Percentiles rank a stretch among this genome's conserved stretches.
These are phyloP conservation scores for Clupea harengus DNA, from an alignment of 2,113 vertebrate species.

Conservation along the genomic window DNA sequence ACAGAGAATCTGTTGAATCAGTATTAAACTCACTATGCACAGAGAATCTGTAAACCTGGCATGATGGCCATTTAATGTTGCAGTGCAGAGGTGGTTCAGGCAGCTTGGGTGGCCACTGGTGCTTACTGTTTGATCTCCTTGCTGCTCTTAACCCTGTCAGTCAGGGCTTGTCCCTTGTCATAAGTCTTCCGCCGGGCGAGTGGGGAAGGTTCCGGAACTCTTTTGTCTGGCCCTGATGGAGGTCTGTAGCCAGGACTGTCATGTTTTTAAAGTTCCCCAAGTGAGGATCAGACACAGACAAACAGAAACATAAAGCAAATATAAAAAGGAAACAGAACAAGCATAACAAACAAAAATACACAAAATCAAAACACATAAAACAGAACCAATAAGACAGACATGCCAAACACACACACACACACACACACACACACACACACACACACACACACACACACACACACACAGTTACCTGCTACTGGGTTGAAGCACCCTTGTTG, in stretches of 20 bases:
- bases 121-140: constrained; percentile 96
- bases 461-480: constrained; percentile 10
- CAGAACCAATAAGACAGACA: neutral
- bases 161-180: constrained; percentile 77
- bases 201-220: constrained; percentile 86
- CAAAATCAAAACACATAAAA: constrained; percentile 38
- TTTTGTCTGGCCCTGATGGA: constrained; percentile 76
- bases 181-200: constrained; percentile 86
- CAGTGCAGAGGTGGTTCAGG: constrained; percentile 9
- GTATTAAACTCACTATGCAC: constrained; percentile 17
- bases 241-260: constrained; percentile 74
- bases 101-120: constrained; percentile 30
- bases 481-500: neutral
- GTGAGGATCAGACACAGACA: constrained; percentile 47
- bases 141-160: constrained; percentile 83
- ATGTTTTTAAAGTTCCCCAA: constrained; percentile 53
- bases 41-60: constrained; percentile 12
- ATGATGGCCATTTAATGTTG: neutral
- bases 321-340: constrained; percentile 38
- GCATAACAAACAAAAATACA: constrained; percentile 34
- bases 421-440: neutral
- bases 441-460: constrained; percentile 9
- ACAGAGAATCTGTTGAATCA: neutral
- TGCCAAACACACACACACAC: neutral
- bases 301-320: constrained; percentile 44